phyloP scores from a whole-genome alignment of 1,140 invertebrate species.

The Harpegnathos saltator region DNA sequence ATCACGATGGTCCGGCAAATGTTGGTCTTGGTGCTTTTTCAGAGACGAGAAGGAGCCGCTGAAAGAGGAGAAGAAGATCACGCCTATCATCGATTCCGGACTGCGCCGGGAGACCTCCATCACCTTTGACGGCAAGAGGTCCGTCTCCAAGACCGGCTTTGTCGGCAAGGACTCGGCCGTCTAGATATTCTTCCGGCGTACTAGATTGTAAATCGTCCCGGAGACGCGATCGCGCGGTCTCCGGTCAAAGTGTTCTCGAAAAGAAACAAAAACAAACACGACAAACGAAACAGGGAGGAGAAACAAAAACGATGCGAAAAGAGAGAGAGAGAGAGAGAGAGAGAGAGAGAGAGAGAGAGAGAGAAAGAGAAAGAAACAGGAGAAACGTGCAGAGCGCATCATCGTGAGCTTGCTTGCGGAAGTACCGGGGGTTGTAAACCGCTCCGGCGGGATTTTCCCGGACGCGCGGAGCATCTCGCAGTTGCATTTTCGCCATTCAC shows the following conservation, averaged over 20 bases:
- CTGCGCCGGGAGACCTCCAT: slow-evolving; percentile 91
- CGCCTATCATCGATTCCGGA: slow-evolving; percentile 88
- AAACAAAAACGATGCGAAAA: slow-evolving; percentile 47
- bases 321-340: slow-evolving; percentile 12
- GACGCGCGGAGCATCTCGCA: background rate
- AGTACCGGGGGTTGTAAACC: background rate
- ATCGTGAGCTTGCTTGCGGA: background rate
- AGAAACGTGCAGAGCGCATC: slow-evolving; percentile 54
- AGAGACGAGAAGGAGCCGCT: slow-evolving; percentile 94
- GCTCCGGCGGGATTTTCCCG: background rate
- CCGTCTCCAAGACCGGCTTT: slow-evolving; percentile 92
- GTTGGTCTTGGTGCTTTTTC: slow-evolving; percentile 75
- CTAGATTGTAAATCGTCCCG: slow-evolving; percentile 85
- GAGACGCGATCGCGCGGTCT: slow-evolving; percentile 53
- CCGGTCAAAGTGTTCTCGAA: slow-evolving; percentile 71
- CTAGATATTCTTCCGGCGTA: slow-evolving; percentile 88
- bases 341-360: too few relatives aligned
- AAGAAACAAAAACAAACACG: slow-evolving; percentile 37
- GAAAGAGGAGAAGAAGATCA: slow-evolving; percentile 88
- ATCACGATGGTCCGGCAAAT: background rate
- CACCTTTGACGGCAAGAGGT: slow-evolving; percentile 92
- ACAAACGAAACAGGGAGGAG: slow-evolving; percentile 53
- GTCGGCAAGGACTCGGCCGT: slow-evolving; percentile 94
- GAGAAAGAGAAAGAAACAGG: too few relatives aligned
- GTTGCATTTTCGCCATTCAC: slow-evolving; percentile 20